Base-by-base conservation (phyloP, 2,797 vertebrate species). In the Tinamus major region DNA sequence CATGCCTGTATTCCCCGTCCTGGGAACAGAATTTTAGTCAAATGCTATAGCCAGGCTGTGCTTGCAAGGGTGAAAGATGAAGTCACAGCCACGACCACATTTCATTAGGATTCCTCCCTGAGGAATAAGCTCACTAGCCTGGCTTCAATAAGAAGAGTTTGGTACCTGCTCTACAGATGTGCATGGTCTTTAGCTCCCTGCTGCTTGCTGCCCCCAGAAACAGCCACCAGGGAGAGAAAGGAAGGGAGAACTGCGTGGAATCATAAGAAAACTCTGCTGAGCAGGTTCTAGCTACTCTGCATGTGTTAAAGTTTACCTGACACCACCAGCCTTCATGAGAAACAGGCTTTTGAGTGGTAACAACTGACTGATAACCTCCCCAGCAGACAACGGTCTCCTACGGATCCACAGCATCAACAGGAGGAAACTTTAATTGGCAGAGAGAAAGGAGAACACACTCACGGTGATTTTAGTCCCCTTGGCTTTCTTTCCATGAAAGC, bases 401-500 rank as follows among this genome's bases (percentile, higher is more conserved):
- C 0, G 8, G 20, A 74, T 7, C 69, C 44, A 21, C 0, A 0
- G 51, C 67, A 18, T 21, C 0, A 55, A 29, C 37, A n/a, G 21
- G 1, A 74, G 27, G 69, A 27, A 10, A 17, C 23, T 19, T 44
- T 1, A 41, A 42, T 10, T 9, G 62, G 19, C 70, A 64, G 9
- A 33, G 49, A 41, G 39, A 29, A n/a, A 51, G 23, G 23, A 12
- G 72, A 16, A 62, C 0, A 4, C 27, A 93, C 98, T 98, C 96
- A 99, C 99, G 0, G 99, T 99, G 96, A 99, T 99, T 96, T 99
- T 99, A 18, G 99, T 99, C 68, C 98, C 99, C 93, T 98, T 98
- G 16, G 98, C 99, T 5, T 96, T 97, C 21, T 33, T 97, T n/a
- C 98, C 98, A 0, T 99, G 99, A 89, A 99, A 99, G 97, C 99